Percentiles rank a stretch among this genome's conserved stretches.
Conservation (phyloP, 1,140 invertebrate genomes). For the Neodiprion pinetum region DNA sequence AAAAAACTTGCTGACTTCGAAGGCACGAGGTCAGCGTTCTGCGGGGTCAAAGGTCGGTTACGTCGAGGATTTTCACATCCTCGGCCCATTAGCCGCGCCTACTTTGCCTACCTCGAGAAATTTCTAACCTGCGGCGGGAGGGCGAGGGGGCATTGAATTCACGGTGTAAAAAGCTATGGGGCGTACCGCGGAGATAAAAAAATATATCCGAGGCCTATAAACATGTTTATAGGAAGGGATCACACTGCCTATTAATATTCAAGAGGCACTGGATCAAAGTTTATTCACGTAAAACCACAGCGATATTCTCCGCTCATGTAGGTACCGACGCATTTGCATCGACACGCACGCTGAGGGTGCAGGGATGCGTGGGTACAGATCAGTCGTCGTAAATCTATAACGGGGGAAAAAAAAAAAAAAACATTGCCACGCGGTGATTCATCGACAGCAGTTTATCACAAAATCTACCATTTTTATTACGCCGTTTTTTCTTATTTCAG, state of each 20-base stretch:
- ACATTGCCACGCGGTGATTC: background rate
- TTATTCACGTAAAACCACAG: background rate
- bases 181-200: background rate
- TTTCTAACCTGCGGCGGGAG: background rate
- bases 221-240: constrained; percentile 5
- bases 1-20: too few relatives aligned
- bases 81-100: background rate
- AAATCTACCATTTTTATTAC: too few relatives aligned
- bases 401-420: too few relatives aligned
- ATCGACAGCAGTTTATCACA: background rate
- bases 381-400: too few relatives aligned
- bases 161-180: background rate
- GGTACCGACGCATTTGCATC: too few relatives aligned
- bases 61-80: background rate
- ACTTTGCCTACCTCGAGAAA: too few relatives aligned
- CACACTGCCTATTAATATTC: background rate
- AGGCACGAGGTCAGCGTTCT: too few relatives aligned
- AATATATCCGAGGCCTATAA: background rate
- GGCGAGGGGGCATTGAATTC: background rate
- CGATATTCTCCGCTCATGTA: background rate
- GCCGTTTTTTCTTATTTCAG: too few relatives aligned
- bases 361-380: too few relatives aligned
- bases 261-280: constrained; percentile 7
- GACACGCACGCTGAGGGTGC: too few relatives aligned
- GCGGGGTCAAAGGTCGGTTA: background rate